phyloP scores from a whole-genome alignment of 2,888 invertebrate species.

The Rambutsinella grinnellia region DNA sequence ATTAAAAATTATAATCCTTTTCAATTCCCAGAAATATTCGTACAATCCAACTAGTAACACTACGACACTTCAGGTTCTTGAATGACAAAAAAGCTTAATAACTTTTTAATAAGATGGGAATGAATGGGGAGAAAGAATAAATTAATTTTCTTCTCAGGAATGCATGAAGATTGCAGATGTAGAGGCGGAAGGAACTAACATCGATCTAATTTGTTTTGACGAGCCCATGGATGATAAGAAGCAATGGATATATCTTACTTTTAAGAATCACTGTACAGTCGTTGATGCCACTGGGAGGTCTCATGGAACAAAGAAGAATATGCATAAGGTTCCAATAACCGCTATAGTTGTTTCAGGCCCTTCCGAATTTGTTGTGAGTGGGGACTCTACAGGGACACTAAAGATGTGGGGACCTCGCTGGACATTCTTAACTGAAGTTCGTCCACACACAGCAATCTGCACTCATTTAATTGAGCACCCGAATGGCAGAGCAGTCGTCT shows the following conservation, averaged over 20 bases:
- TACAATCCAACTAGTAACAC: constrained; percentile 63
- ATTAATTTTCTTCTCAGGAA: constrained; percentile 36
- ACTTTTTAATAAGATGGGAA: not conserved
- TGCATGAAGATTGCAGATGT: constrained; percentile 63
- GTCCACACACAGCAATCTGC: constrained; percentile 56
- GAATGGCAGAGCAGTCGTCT: constrained; percentile 58
- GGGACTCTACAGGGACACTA: constrained; percentile 63
- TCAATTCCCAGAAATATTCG: constrained; percentile 58
- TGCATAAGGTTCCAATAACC: constrained; percentile 60
- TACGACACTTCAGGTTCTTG: constrained; percentile 56
- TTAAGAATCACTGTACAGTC: constrained; percentile 58
- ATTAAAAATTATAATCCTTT: constrained; percentile 40
- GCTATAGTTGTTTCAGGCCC: constrained; percentile 58
- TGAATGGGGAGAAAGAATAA: not conserved
- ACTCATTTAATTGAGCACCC: constrained; percentile 63
- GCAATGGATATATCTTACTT: constrained; percentile 65
- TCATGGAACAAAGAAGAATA: constrained; percentile 64
- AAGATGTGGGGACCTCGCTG: constrained; percentile 65
- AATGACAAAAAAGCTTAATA: constrained; percentile 3
- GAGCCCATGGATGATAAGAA: constrained; percentile 63
- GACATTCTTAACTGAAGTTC: constrained; percentile 58
- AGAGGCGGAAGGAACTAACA: constrained; percentile 57
- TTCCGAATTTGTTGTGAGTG: constrained; percentile 66
- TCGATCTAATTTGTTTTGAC: constrained; percentile 63
- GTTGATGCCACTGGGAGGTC: constrained; percentile 63